Evolutionary conservation across 2,797 vertebrate genomes (phyloP).

Genomic region (Sylvilagus floridanus): DNA sequence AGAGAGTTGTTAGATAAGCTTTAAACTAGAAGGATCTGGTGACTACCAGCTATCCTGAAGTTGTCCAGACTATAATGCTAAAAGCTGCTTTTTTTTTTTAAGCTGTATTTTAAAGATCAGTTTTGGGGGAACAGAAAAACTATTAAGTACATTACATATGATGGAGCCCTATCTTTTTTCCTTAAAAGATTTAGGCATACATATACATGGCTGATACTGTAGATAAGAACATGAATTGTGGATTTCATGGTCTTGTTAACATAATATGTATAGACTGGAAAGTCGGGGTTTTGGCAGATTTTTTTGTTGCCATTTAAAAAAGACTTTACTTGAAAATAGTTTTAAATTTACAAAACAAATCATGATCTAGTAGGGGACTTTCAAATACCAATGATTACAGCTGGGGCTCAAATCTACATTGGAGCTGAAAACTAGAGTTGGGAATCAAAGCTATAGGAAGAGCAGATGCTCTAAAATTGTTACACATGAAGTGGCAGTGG

Average conservation of each 20-base stretch:
- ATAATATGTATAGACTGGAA: not conserved
- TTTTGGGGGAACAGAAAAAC: not conserved
- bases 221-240: not conserved
- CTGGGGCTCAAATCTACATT: too few species aligned
- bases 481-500: too few species aligned
- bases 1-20: slow-evolving; percentile 30
- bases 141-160: not conserved
- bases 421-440: too few species aligned
- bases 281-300: not conserved
- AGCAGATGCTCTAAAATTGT: too few species aligned
- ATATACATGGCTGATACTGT: not conserved
- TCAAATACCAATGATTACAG: too few species aligned
- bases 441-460: too few species aligned
- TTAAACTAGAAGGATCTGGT: slow-evolving; percentile 33
- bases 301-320: not conserved
- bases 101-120: not conserved
- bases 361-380: too few species aligned
- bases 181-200: not conserved
- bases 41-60: not conserved
- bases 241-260: not conserved
- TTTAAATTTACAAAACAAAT: too few species aligned
- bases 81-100: not conserved
- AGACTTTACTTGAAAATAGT: not conserved
- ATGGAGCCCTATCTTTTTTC: not conserved
- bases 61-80: slow-evolving; percentile 5